phyloP scores from a whole-genome alignment of 2,888 invertebrate genomes.

The Chymomyza procnemis region DNA sequence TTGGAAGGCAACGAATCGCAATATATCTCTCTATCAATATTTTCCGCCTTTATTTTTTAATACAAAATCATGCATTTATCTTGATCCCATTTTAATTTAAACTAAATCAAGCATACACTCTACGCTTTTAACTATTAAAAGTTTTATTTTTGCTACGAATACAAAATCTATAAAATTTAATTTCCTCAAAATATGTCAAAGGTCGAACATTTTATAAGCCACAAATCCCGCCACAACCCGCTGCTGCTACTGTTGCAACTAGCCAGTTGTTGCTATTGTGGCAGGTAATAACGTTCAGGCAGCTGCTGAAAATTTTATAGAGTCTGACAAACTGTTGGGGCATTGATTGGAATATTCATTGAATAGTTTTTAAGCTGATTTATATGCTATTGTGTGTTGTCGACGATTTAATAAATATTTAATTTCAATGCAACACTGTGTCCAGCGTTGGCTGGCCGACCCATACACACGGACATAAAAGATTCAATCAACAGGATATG shows the following conservation, averaged over 20 bases:
- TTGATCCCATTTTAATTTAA: neutral
- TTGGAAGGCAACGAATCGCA: too few relatives aligned
- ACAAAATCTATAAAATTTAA: conserved; percentile 41
- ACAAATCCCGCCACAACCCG: conserved; percentile 8
- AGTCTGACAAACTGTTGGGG: conserved; percentile 37
- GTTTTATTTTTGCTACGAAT: conserved; percentile 2
- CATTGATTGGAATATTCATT: conserved; percentile 76
- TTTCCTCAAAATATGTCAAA: conserved; percentile 38
- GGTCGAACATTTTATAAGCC: conserved; percentile 27
- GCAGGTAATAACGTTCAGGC: conserved; percentile 19
- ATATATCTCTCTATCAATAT: too few relatives aligned
- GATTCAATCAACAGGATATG: conserved; percentile 59
- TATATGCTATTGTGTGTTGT: conserved; percentile 64
- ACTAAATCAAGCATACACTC: neutral
- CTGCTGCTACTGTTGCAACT: neutral
- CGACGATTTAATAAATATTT: conserved; percentile 71
- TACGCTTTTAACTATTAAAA: neutral
- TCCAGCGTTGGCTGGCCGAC: neutral
- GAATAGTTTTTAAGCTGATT: conserved; percentile 75
- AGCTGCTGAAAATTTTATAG: neutral
- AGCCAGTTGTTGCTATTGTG: neutral
- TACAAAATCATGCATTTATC: too few relatives aligned
- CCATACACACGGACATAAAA: conserved; percentile 55
- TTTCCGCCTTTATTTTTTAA: neutral
- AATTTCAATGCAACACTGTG: conserved; percentile 56